Percentiles rank a stretch among this genome's conserved stretches.
These are phyloP conservation scores for Echiichthys vipera DNA, from an alignment of 2,797 vertebrate species.

Conservation along the genomic window DNA sequence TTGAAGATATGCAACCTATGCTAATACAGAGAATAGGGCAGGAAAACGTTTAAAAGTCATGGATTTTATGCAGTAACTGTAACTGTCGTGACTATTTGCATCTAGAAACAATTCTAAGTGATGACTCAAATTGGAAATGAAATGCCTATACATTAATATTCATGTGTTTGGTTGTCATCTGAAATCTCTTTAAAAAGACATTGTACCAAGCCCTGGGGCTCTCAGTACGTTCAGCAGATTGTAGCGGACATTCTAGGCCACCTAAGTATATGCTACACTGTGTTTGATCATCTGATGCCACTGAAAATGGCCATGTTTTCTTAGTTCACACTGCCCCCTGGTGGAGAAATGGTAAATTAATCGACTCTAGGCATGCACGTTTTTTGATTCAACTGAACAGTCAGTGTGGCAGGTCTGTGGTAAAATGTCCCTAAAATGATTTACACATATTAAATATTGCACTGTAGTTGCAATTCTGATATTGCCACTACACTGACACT, in stretches of 20 bases:
- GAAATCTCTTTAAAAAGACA: constrained; percentile 17
- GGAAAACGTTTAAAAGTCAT: background rate
- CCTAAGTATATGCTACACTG: constrained; percentile 29
- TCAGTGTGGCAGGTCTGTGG: background rate
- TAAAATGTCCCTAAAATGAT: background rate
- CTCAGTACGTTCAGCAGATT: constrained; percentile 40
- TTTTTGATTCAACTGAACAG: background rate
- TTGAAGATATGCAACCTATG: background rate
- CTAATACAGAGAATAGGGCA: background rate
- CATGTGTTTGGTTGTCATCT: constrained; percentile 6
- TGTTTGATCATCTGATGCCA: constrained; percentile 38
- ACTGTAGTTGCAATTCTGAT: background rate
- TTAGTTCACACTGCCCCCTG: constrained; percentile 64
- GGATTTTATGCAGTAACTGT: background rate
- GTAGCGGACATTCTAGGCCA: constrained; percentile 48
- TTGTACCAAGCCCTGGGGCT: background rate
- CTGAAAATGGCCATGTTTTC: background rate
- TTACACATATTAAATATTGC: background rate
- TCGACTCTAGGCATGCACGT: background rate
- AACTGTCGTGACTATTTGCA: constrained; percentile 4
- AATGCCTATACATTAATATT: constrained; percentile 15
- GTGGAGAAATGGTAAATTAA: constrained; percentile 29
- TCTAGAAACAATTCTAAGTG: background rate
- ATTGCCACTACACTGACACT: background rate
- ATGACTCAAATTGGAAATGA: constrained; percentile 1